These are phyloP conservation scores for Lepilemur septentrionalis DNA, from an alignment of 2,797 vertebrate species.

Conservation along the genomic window DNA sequence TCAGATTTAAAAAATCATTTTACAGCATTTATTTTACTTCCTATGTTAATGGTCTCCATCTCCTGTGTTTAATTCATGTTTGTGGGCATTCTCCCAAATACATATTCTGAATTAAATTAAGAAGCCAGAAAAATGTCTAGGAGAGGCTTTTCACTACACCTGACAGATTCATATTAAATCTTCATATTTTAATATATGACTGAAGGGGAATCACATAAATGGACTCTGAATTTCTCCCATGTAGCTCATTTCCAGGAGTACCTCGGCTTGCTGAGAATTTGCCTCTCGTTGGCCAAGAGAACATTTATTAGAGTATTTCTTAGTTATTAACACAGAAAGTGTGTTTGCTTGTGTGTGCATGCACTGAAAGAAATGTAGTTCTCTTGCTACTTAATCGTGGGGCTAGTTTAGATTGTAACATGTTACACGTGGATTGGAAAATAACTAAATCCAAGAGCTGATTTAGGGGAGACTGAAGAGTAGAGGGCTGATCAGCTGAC, in stretches of 20 bases:
- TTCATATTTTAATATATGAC: slow-evolving; percentile 8
- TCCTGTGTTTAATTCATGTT: slow-evolving; percentile 65
- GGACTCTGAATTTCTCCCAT: slow-evolving; percentile 55
- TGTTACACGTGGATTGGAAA: not conserved
- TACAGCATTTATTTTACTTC: slow-evolving; percentile 47
- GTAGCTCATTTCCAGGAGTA: slow-evolving; percentile 50
- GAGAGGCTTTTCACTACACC: slow-evolving; percentile 38
- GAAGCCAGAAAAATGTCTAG: slow-evolving; percentile 1
- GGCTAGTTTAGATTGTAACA: slow-evolving; percentile 27
- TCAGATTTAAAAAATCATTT: slow-evolving; percentile 53
- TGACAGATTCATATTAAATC: slow-evolving; percentile 45
- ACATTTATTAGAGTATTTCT: slow-evolving; percentile 75
- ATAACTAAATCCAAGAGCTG: not conserved
- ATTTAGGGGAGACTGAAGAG: not conserved
- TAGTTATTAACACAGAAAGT: slow-evolving; percentile 46
- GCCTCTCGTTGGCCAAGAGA: slow-evolving; percentile 63
- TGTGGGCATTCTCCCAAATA: slow-evolving; percentile 59
- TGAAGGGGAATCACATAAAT: slow-evolving; percentile 46
- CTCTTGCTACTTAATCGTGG: not conserved
- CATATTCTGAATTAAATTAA: slow-evolving; percentile 64
- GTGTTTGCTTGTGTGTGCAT: not conserved
- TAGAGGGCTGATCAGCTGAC: not conserved
- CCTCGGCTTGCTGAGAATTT: slow-evolving; percentile 51
- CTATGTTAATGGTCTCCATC: slow-evolving; percentile 54
- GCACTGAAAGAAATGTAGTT: not conserved